These are phyloP conservation scores for Apis laboriosa DNA, from an alignment of 1,140 invertebrate species.

Conservation along the genomic window DNA sequence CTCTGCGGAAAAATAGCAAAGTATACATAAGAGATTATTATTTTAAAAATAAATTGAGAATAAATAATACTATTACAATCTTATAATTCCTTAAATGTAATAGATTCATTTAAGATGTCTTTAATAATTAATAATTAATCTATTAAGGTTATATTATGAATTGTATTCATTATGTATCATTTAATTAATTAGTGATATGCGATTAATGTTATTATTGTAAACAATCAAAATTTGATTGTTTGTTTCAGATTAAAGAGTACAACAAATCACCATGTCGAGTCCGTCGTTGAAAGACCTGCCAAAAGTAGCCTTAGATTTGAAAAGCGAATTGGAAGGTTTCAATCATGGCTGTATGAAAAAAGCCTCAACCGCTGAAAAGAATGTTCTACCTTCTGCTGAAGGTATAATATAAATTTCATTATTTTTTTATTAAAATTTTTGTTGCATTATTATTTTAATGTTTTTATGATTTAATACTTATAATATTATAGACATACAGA, in stretches of 20 bases:
- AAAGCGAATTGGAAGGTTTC: constrained; percentile 93
- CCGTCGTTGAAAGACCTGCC: constrained; percentile 93
- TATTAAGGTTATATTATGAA: constrained; percentile 1
- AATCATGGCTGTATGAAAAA: constrained; percentile 91
- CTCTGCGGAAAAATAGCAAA: constrained; percentile 7
- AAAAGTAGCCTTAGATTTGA: constrained; percentile 92
- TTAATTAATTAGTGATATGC: background rate
- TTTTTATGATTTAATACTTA: background rate
- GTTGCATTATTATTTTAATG: background rate
- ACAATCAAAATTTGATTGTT: background rate
- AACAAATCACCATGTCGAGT: constrained; percentile 81
- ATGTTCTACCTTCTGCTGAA: constrained; percentile 92
- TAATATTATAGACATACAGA: background rate
- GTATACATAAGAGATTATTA: constrained; percentile 3
- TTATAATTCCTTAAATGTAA: background rate
- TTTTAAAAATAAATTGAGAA: background rate
- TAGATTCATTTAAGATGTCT: too few relatives aligned
- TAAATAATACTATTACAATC: background rate
- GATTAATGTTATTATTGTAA: background rate
- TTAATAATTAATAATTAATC: background rate
- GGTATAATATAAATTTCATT: constrained; percentile 82
- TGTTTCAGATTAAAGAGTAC: constrained; percentile 59
- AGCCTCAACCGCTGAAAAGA: constrained; percentile 92
- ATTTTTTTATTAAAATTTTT: background rate
- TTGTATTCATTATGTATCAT: background rate